A percentile compares a stretch with the other conserved stretches of the same genome.
Conservation (phyloP, 2,888 invertebrate species). For the Drosophila kambysellisi region DNA sequence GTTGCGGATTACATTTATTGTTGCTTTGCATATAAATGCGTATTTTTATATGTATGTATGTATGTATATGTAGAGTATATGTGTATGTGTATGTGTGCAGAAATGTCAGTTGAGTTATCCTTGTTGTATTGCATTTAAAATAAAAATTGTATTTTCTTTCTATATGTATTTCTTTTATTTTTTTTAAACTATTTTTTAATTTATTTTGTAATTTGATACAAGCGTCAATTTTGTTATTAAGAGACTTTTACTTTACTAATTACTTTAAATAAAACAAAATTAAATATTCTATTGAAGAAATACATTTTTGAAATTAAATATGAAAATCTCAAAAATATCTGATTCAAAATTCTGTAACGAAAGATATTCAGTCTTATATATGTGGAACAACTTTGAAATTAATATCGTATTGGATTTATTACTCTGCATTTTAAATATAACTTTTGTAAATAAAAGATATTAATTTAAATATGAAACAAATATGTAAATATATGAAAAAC, state of each 20-base stretch:
- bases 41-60: neutral
- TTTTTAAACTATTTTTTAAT: neutral
- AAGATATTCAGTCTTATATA: too few relatives aligned
- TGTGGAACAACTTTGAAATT: neutral
- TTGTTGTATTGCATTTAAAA: constrained; percentile 1
- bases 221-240: neutral
- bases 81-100: neutral
- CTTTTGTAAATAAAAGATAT: neutral
- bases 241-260: neutral
- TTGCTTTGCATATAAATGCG: constrained; percentile 15
- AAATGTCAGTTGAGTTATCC: neutral
- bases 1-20: constrained; percentile 29
- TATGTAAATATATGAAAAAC: neutral
- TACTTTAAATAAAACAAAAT: neutral
- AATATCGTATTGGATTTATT: neutral
- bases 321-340: neutral
- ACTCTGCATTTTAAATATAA: neutral
- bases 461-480: neutral
- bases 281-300: neutral
- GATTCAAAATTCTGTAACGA: neutral
- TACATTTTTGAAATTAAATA: neutral
- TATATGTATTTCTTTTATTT: neutral
- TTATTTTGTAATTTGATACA: neutral
- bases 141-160: neutral
- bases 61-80: neutral